Evolutionary conservation across 1,140 invertebrate species (phyloP), one percentile per base, ranked within the genome.

Genomic region (Anastrepha obliqua): DNA sequence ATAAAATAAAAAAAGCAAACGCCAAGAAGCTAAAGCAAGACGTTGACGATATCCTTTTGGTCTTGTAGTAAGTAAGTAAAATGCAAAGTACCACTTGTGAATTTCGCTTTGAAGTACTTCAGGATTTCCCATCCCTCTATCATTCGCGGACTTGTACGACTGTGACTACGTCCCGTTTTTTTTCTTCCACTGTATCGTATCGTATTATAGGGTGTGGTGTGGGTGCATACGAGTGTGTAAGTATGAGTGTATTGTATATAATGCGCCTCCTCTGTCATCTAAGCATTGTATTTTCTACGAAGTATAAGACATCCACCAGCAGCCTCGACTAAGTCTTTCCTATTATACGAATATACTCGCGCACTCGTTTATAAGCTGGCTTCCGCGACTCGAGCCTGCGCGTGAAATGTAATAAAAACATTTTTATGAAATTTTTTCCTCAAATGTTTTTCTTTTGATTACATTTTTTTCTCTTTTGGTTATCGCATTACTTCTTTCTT

Each of bases 31-130:
- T 20, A 20, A 81, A 51, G 74, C 47, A 81, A 81, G 74, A 81
- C 74, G 74, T 81, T 81, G 74, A 29, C 74, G 47, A 81, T 91
- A 90, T 90, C 89, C 90, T 90, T 92, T 91, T 89, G 74, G 74
- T 55, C 74, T 58, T 81, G 47, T 81, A 9, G 88, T 87, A 89
- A 91, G 90, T 91, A 90, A 90, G 91, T 89, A 88, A 89, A 91
- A 91, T 91, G 90, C 90, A 89, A 91, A 91, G 90, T 90, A 91
- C 90, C 90, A 91, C 91, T 91, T 91, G 90, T 91, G 90, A 91
- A 91, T 81, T 91, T 92, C 91, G 91, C 91, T 91, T 91, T 91
- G 91, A 91, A 92, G 91, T 90, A 91, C 90, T 90, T 90, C 90
- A 88, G 91, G 89, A 91, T 89, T 91, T 89, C 91, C 91, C 90